Percentiles rank a stretch among this genome's conserved stretches.
Conservation (phyloP, 53 echinoderm and acorn worm species). For the Zoroaster sp. region DNA sequence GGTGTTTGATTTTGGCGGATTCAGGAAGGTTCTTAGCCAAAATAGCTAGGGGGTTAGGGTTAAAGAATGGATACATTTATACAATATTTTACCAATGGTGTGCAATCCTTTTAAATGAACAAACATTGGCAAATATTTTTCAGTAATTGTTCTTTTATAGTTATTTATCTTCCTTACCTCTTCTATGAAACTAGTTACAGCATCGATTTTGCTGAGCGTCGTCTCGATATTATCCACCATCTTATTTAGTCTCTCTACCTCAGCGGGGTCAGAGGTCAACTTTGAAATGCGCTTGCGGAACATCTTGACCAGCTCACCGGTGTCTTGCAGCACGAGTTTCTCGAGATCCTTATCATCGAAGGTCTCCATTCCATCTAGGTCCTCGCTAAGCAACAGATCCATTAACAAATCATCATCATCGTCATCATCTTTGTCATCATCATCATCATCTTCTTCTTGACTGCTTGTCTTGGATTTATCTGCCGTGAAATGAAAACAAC, state of each 20-base stretch:
- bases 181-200: slow-evolving; percentile 58
- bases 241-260: slow-evolving; percentile 53
- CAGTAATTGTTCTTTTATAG: too few species aligned
- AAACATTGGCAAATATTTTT: too few species aligned
- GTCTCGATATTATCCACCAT: slow-evolving; percentile 60
- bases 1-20: too few species aligned
- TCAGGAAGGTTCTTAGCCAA: too few species aligned
- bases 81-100: too few species aligned
- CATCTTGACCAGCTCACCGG: slow-evolving; percentile 44
- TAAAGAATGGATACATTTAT: too few species aligned
- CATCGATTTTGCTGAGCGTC: slow-evolving; percentile 64
- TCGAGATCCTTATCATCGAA: slow-evolving; percentile 26
- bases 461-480: not conserved
- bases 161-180: slow-evolving; percentile 8
- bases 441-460: slow-evolving; percentile 14
- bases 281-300: slow-evolving; percentile 37
- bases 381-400: not conserved
- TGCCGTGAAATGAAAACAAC: not conserved
- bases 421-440: slow-evolving; percentile 39
- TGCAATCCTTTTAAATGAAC: too few species aligned
- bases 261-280: slow-evolving; percentile 57
- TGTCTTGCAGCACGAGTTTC: slow-evolving; percentile 58
- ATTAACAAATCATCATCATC: slow-evolving; percentile 13
- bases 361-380: slow-evolving; percentile 32
- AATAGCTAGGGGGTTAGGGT: too few species aligned